Evolutionary conservation across 2,797 vertebrate species (phyloP).

Genomic region (Numenius phaeopus): DNA sequence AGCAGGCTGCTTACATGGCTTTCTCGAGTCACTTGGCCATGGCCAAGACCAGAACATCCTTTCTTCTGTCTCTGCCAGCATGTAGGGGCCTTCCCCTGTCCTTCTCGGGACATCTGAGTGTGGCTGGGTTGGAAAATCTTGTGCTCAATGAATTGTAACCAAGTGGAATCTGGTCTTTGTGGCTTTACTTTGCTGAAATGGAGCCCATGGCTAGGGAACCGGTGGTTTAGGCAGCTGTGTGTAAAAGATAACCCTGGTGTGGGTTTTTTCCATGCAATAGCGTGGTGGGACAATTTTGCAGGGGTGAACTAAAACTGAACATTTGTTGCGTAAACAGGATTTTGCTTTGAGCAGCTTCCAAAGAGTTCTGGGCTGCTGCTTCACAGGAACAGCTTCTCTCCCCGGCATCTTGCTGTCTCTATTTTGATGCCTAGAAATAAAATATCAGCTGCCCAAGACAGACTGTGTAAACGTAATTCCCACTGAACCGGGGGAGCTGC

Average conservation of each 20-base stretch:
- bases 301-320: fast-evolving
- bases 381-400: conserved; percentile 12
- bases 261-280: not conserved
- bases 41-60: not conserved
- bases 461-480: not conserved
- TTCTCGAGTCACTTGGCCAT: not conserved
- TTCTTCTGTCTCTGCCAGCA: not conserved
- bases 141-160: not conserved
- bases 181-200: fast-evolving
- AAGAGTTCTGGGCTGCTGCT: not conserved
- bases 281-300: not conserved
- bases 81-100: fast-evolving
- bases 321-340: not conserved
- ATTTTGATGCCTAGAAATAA: not conserved
- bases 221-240: not conserved
- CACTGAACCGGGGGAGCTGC: not conserved
- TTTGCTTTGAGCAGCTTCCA: conserved; percentile 36
- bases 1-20: not conserved
- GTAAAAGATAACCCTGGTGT: not conserved
- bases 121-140: not conserved
- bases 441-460: not conserved
- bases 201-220: not conserved
- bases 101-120: fast-evolving
- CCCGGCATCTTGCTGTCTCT: not conserved
- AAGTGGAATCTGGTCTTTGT: not conserved